Evolutionary conservation across 2,797 vertebrate species (phyloP), one percentile per base, ranked within the genome.

Genomic region (Petrocephalus sullivani): DNA sequence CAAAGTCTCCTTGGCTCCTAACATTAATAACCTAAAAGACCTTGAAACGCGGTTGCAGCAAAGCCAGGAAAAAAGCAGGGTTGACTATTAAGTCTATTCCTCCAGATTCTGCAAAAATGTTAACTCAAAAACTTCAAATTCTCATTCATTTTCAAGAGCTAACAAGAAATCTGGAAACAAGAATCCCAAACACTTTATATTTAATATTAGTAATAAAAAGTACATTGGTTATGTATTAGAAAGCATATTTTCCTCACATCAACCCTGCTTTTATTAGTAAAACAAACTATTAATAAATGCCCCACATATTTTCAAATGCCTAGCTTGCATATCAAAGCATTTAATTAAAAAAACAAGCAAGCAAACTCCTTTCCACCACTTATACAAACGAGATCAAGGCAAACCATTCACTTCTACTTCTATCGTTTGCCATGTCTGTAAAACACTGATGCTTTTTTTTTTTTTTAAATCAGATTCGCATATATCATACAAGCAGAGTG

Each of bases 201-300:
- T 90, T 94, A 94, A 94, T 90, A 93, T 89, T 67, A 90, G 90
- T 93, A 93, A 90, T 92, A 94, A 94, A 81, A 37, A 85, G 84
- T 89, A 87, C 87, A 89, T 93, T 93, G 90, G 88, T 89, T 86
- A 53, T 90, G 93, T 88, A 94, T 94, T 94, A 93, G 91, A 94
- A 64, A 53, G n/a, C 92, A 91, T 92, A 37, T 54, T 54, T 91
- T 33, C 64, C 9, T 49, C 90, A 90, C 88, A 92, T 94, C 95
- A 95, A 96, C 94, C 95, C 96, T 97, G 96, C 95, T 96, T 93
- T 94, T 91, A 93, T 94, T 94, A 95, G 94, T 94, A 94, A 97
- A 97, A 95, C 95, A 96, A 92, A 92, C 88, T 94, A 91, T 94
- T 94, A 91, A 89, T 91, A 95, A 94, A 90, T 94, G 93, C 94